These are phyloP conservation scores for Peromyscus melanophrys DNA, from an alignment of 2,797 vertebrate species.

Conservation along the genomic window DNA sequence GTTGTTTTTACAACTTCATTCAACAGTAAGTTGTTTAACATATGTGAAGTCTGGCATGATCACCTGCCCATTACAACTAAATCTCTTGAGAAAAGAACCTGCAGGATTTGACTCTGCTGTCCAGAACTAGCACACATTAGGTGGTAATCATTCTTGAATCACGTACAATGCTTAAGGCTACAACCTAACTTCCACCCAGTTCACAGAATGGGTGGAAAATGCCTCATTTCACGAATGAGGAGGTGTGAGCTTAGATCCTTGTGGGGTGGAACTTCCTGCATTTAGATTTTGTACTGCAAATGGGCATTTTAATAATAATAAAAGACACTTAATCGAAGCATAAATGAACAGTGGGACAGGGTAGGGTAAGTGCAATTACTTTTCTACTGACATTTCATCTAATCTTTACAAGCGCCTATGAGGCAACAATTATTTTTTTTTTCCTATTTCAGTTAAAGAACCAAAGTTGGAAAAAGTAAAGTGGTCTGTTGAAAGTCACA, in stretches of 20 bases:
- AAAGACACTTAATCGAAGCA: neutral
- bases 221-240: neutral
- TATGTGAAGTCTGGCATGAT: neutral
- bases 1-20: neutral
- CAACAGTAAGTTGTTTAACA: neutral
- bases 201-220: neutral
- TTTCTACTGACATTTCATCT: neutral
- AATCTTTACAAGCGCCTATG: neutral
- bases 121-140: neutral
- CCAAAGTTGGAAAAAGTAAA: neutral
- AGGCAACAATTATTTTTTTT: neutral
- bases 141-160: conserved; percentile 25
- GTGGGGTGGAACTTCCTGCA: neutral
- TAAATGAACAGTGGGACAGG: neutral
- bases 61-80: neutral
- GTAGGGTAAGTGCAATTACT: neutral
- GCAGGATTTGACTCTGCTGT: neutral
- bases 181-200: neutral
- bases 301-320: neutral
- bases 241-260: neutral
- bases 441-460: conserved; percentile 22
- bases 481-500: neutral
- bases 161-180: conserved; percentile 21
- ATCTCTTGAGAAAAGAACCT: neutral
- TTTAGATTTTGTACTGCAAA: conserved; percentile 37